These are phyloP conservation scores for Taurulus bubalis DNA, from an alignment of 2,113 vertebrate species.

Conservation along the genomic window DNA sequence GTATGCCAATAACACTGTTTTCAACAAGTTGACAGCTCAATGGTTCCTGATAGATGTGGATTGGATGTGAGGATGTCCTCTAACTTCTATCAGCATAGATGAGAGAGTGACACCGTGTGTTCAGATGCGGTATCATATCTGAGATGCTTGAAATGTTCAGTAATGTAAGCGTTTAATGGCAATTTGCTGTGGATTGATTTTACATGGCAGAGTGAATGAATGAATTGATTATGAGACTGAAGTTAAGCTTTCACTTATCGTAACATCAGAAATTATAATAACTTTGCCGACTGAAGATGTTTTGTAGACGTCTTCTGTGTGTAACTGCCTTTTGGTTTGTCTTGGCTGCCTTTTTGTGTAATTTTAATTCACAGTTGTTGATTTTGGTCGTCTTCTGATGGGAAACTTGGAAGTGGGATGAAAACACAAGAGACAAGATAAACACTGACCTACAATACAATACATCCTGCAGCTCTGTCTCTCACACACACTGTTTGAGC, in stretches of 20 bases:
- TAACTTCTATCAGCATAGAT: constrained; percentile 11
- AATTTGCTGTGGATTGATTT: not conserved
- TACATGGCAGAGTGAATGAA: not conserved
- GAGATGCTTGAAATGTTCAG: not conserved
- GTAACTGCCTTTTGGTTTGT: not conserved
- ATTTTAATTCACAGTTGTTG: constrained; percentile 3
- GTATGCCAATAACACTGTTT: constrained; percentile 14
- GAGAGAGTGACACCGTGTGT: constrained; percentile 78
- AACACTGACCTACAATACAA: constrained; percentile 69
- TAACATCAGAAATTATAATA: not conserved
- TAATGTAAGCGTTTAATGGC: not conserved
- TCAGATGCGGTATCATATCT: constrained; percentile 30
- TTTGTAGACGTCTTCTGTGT: constrained; percentile 10
- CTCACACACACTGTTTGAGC: constrained; percentile 71
- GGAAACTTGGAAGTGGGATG: constrained; percentile 56
- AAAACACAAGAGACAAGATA: constrained; percentile 58
- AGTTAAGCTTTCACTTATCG: not conserved
- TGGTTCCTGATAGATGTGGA: constrained; percentile 20
- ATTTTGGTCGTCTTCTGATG: constrained; percentile 8
- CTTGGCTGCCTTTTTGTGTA: not conserved
- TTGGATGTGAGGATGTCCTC: not conserved
- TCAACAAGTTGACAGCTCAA: constrained; percentile 16
- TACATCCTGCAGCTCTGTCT: constrained; percentile 60
- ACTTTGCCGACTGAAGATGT: not conserved
- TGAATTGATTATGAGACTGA: not conserved